Percentiles rank a stretch among this genome's conserved stretches.
Conservation (phyloP, 2,888 invertebrate species). For the Lagria hirta region DNA sequence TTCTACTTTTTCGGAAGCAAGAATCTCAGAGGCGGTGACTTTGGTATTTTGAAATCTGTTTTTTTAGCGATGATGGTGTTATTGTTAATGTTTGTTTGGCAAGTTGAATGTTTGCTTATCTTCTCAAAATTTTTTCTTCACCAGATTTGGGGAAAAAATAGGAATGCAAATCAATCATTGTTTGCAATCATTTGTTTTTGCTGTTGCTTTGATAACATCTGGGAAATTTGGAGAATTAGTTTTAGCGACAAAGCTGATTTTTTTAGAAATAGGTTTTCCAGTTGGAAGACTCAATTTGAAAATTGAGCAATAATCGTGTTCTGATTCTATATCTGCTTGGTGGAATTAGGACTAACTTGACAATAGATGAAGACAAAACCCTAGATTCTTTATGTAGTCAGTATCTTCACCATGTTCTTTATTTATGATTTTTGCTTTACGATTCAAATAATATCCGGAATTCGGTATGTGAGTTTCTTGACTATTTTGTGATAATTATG, state of each 20-base stretch:
- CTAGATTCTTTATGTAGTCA: too few relatives aligned
- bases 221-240: slow-evolving; percentile 43
- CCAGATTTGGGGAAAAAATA: slow-evolving; percentile 35
- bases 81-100: slow-evolving; percentile 45
- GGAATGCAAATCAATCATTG: too few relatives aligned
- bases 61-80: too few relatives aligned
- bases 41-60: slow-evolving; percentile 67
- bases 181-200: slow-evolving; percentile 27
- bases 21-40: slow-evolving; percentile 72
- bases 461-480: too few relatives aligned
- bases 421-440: too few relatives aligned
- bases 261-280: slow-evolving; percentile 38
- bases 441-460: too few relatives aligned
- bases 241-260: slow-evolving; percentile 49
- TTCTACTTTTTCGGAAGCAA: slow-evolving; percentile 66
- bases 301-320: slow-evolving; percentile 77
- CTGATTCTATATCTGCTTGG: slow-evolving; percentile 50
- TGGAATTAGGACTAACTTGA: too few relatives aligned
- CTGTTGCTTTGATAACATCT: slow-evolving; percentile 34
- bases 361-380: too few relatives aligned
- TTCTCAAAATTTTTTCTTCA: slow-evolving; percentile 48
- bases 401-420: too few relatives aligned
- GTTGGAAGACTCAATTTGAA: slow-evolving; percentile 66
- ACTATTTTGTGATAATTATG: too few relatives aligned
- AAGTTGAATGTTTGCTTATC: slow-evolving; percentile 48